Conservation (phyloP, 2,113 vertebrate genomes). For the Stigmatopora nigra region DNA sequence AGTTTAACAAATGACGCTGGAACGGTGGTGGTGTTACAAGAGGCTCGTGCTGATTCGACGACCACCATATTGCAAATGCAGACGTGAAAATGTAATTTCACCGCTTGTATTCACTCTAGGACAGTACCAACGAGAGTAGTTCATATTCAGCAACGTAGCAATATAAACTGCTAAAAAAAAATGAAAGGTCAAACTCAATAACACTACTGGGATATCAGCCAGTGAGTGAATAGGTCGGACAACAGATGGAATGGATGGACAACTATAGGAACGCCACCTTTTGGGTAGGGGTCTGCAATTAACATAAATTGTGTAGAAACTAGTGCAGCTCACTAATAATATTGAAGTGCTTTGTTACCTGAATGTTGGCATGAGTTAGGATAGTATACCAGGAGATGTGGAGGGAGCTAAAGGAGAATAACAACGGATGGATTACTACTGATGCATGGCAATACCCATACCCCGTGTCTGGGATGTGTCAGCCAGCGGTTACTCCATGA, state of each 20-base stretch:
- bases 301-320: too few relatives aligned
- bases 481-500: too few relatives aligned
- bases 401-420: too few relatives aligned
- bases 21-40: slow-evolving; percentile 26
- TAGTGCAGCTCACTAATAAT: too few relatives aligned
- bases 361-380: too few relatives aligned
- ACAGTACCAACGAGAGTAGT: slow-evolving; percentile 30
- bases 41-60: slow-evolving; percentile 27
- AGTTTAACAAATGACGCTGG: slow-evolving; percentile 39
- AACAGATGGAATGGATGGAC: slow-evolving; percentile 11
- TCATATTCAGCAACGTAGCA: slow-evolving; percentile 29
- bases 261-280: not conserved
- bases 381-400: too few relatives aligned
- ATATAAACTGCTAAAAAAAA: not conserved
- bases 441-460: too few relatives aligned
- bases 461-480: too few relatives aligned
- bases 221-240: not conserved
- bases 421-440: too few relatives aligned
- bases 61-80: slow-evolving; percentile 42
- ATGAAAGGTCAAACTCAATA: too few relatives aligned
- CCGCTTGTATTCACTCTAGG: slow-evolving; percentile 32
- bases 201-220: too few relatives aligned
- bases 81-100: slow-evolving; percentile 37
- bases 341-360: too few relatives aligned
- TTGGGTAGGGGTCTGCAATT: not conserved